Evolutionary conservation across 2,888 invertebrate genomes (phyloP).

Genomic region (Drosophila imparisetae): DNA sequence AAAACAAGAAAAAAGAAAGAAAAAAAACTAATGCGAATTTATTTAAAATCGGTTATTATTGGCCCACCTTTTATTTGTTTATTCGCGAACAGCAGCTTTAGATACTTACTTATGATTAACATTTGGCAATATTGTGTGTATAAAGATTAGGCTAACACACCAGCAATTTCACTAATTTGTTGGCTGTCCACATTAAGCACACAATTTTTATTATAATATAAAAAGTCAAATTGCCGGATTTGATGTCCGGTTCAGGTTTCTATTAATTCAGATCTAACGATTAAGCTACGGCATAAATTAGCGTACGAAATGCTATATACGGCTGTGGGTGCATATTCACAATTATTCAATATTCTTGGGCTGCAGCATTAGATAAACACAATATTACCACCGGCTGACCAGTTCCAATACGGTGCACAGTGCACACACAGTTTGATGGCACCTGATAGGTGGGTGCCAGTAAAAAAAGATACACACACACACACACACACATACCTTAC

Average conservation of each 20-base stretch:
- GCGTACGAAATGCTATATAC: neutral
- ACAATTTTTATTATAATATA: conserved; percentile 26
- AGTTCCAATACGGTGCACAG: conserved; percentile 30
- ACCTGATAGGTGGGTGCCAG: conserved; percentile 28
- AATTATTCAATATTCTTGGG: conserved; percentile 15
- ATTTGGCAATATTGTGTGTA: conserved; percentile 9
- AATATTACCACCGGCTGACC: conserved; percentile 12
- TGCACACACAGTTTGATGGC: conserved; percentile 40
- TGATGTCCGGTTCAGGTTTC: neutral
- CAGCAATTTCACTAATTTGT: conserved; percentile 42
- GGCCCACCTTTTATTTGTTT: conserved; percentile 33
- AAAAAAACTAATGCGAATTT: conserved; percentile 46
- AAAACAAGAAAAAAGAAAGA: neutral
- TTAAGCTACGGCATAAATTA: conserved; percentile 23
- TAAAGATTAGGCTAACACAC: conserved; percentile 15
- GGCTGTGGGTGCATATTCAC: neutral
- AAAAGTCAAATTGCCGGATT: conserved; percentile 34
- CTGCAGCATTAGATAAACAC: neutral
- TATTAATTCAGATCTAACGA: conserved; percentile 22
- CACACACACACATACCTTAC: neutral
- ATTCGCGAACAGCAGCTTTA: conserved; percentile 40
- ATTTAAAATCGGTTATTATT: conserved; percentile 47
- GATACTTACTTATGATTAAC: conserved; percentile 12
- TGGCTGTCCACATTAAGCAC: conserved; percentile 24
- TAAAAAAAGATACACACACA: conserved; percentile 1